Percentiles rank a stretch among this genome's conserved stretches.
Evolutionary conservation across 2,888 invertebrate species (phyloP).

Genomic region (Augochlorella aurata): DNA sequence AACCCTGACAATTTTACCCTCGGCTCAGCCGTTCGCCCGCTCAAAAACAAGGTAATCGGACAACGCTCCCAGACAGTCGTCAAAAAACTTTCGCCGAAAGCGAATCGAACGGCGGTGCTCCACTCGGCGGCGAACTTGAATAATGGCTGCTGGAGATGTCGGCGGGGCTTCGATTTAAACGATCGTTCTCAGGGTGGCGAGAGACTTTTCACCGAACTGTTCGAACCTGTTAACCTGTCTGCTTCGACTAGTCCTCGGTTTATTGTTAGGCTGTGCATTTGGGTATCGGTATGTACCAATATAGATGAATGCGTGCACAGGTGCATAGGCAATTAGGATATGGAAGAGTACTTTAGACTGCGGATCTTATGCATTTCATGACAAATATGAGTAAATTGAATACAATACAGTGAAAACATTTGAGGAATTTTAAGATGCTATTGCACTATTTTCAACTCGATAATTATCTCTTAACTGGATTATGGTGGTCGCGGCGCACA

Average conservation of each 20-base stretch:
- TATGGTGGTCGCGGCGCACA: no score
- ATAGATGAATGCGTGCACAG: no score
- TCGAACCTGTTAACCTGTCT: neutral
- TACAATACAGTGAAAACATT: no score
- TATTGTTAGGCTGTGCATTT: neutral
- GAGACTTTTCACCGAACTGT: neutral
- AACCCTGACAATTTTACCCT: neutral
- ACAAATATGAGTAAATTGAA: no score
- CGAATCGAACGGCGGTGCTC: neutral
- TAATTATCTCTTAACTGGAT: no score
- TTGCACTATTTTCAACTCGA: no score
- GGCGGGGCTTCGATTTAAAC: neutral
- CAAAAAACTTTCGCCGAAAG: constrained; percentile 23
- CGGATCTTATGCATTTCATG: no score
- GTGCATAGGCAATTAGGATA: no score
- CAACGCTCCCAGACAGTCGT: neutral
- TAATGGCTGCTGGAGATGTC: constrained; percentile 7
- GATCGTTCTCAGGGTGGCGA: neutral
- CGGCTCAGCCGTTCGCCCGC: neutral
- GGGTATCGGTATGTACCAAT: no score
- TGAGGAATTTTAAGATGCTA: no score
- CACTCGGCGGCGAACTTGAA: neutral
- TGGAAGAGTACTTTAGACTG: no score
- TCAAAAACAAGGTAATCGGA: constrained; percentile 45
- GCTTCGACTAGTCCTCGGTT: neutral